phyloP scores from a whole-genome alignment of 2,888 invertebrate genomes.

The Oscheius sp. region DNA sequence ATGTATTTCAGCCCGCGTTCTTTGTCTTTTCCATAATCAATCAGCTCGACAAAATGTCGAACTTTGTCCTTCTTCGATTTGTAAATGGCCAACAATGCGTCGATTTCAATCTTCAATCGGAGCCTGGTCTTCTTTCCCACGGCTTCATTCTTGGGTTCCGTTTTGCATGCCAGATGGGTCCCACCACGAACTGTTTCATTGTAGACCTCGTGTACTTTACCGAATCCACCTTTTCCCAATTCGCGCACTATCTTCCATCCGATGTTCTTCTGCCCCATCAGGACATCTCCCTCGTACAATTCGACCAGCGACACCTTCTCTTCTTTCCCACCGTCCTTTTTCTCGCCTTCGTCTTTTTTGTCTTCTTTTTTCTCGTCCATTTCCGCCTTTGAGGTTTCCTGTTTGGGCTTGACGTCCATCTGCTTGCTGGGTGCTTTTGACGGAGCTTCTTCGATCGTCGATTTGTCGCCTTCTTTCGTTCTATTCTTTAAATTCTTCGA shows the following conservation, averaged over 20 bases:
- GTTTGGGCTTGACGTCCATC: too few relatives aligned
- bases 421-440: too few relatives aligned
- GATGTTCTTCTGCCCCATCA: background rate
- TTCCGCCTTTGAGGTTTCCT: too few relatives aligned
- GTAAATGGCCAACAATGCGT: slow-evolving; percentile 71
- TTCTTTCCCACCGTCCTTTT: too few relatives aligned
- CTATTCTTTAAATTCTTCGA: too few relatives aligned
- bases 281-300: background rate
- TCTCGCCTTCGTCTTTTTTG: too few relatives aligned
- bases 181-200: background rate
- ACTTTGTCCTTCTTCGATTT: background rate
- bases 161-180: background rate
- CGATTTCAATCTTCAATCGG: background rate
- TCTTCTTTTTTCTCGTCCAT: too few relatives aligned
- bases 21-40: background rate
- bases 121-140: background rate
- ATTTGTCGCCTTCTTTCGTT: too few relatives aligned
- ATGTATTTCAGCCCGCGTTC: background rate
- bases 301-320: too few relatives aligned
- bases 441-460: too few relatives aligned
- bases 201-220: background rate
- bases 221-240: background rate
- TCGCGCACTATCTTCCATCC: background rate
- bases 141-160: background rate
- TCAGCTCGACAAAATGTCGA: background rate